phyloP scores from a whole-genome alignment of 2,113 vertebrate genomes.

The Perca fluviatilis region DNA sequence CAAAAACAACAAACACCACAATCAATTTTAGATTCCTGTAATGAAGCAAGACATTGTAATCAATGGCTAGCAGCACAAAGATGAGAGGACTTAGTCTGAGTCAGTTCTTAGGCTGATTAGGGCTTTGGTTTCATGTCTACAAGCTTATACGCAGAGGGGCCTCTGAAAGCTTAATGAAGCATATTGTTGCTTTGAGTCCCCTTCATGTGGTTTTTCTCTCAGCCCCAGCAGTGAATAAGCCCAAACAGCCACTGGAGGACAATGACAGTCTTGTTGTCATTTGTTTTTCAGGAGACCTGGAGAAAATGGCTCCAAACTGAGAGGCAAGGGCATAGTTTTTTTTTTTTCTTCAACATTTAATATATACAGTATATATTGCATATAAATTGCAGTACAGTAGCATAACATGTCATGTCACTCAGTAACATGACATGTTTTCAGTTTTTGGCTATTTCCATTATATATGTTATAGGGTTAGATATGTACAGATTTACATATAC shows the following conservation, averaged over 20 bases:
- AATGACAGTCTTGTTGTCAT: conserved; percentile 72
- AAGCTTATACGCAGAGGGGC: conserved; percentile 7
- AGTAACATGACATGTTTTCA: too few relatives aligned
- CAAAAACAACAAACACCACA: conserved; percentile 38
- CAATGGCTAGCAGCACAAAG: conserved; percentile 32
- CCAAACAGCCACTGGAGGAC: conserved; percentile 62
- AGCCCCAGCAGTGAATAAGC: conserved; percentile 64
- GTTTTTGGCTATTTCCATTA: too few relatives aligned
- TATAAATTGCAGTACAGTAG: too few relatives aligned
- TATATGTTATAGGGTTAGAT: too few relatives aligned
- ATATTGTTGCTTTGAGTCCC: conserved; percentile 44
- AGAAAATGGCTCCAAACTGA: conserved; percentile 30
- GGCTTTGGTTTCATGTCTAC: conserved; percentile 32
- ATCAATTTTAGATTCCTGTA: conserved; percentile 25
- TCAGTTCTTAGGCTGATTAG: conserved; percentile 36
- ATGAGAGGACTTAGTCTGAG: conserved; percentile 25
- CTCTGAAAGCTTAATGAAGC: conserved; percentile 59
- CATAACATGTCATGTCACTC: too few relatives aligned
- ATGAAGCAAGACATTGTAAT: conserved; percentile 24
- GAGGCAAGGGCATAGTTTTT: neutral
- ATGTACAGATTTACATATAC: too few relatives aligned
- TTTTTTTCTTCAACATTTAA: too few relatives aligned
- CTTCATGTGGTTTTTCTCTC: conserved; percentile 55
- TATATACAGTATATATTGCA: too few relatives aligned
- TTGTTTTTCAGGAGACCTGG: conserved; percentile 47